These are phyloP conservation scores for Heliangelus exortis DNA, from an alignment of 2,797 vertebrate species.

Conservation along the genomic window DNA sequence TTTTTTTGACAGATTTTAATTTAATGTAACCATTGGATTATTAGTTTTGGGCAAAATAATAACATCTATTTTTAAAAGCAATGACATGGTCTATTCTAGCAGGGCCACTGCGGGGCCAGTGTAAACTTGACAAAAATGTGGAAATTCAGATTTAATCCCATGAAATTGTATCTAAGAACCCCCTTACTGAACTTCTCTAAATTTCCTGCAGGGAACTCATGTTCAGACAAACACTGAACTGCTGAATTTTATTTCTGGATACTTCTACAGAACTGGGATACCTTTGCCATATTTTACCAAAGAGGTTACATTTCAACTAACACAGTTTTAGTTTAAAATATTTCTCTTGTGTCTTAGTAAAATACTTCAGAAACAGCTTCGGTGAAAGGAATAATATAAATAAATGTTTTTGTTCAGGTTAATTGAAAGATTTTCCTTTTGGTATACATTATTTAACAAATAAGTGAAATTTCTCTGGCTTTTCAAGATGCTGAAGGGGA, in stretches of 20 bases:
- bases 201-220: background rate
- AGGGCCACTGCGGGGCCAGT: background rate
- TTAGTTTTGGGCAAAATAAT: background rate
- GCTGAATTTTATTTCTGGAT: background rate
- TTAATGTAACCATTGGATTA: background rate
- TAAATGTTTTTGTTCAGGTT: background rate
- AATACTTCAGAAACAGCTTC: background rate
- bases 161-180: background rate
- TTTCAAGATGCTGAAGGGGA: background rate
- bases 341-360: background rate
- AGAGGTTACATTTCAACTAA: background rate
- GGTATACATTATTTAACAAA: background rate
- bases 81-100: background rate
- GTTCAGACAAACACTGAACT: background rate
- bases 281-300: background rate
- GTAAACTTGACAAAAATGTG: background rate
- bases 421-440: background rate
- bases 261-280: background rate
- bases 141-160: background rate
- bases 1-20: background rate
- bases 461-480: background rate
- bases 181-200: background rate
- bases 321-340: background rate
- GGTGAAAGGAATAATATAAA: background rate
- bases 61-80: too few relatives aligned